These are phyloP conservation scores for Pipistrellus pygmaeus DNA, from an alignment of 2,797 vertebrate genomes.

Conservation along the genomic window DNA sequence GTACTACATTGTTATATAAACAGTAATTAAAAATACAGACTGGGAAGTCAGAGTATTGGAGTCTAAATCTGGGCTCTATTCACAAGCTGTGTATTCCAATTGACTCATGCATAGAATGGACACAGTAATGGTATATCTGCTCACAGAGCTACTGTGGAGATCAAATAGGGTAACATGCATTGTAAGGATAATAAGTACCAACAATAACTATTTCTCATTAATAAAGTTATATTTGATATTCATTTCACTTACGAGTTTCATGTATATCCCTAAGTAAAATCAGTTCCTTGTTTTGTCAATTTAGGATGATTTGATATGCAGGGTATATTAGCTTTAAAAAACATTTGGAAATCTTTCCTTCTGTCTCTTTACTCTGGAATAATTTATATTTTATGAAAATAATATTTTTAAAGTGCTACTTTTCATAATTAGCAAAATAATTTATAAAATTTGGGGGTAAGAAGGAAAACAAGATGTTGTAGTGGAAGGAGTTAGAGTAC, in stretches of 20 bases:
- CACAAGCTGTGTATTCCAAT: background rate
- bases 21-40: background rate
- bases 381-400: background rate
- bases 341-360: background rate
- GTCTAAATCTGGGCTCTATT: background rate
- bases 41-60: background rate
- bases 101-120: background rate
- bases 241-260: background rate
- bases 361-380: background rate
- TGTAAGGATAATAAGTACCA: background rate
- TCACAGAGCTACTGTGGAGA: background rate
- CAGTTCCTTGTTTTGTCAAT: background rate
- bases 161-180: background rate
- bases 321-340: slow-evolving; percentile 25
- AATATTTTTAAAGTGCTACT: slow-evolving; percentile 1
- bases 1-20: background rate
- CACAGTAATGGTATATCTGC: background rate
- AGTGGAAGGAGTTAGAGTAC: background rate
- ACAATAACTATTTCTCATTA: background rate
- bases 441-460: background rate
- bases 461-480: background rate
- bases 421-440: slow-evolving; percentile 14
- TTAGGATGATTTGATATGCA: background rate
- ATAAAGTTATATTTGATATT: background rate
- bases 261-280: background rate